Conservation (phyloP, 2,797 vertebrate genomes). For the Hylomyscus alleni region DNA sequence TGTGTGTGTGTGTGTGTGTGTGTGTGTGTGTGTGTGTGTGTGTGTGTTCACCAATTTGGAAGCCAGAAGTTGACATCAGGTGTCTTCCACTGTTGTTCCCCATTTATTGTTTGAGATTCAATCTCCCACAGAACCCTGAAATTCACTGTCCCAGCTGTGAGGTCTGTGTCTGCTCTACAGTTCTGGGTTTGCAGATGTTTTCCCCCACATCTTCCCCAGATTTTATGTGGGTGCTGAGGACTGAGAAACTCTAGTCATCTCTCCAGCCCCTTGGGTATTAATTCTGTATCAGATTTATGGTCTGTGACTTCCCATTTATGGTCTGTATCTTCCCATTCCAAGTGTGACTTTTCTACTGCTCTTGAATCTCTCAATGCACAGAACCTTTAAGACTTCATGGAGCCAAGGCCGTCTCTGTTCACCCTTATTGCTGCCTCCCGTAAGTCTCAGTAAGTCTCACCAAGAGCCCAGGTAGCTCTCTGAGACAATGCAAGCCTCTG, state of each 20-base stretch:
- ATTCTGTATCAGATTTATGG: fast-evolving
- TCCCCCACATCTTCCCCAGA: not conserved
- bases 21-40: not conserved
- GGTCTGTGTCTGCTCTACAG: not conserved
- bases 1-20: not conserved
- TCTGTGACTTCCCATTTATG: fast-evolving
- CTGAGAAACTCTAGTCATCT: no score
- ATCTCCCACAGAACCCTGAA: not conserved
- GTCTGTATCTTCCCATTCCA: fast-evolving
- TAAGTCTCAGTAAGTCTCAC: no score
- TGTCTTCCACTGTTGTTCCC: not conserved
- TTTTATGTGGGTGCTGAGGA: not conserved
- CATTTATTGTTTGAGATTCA: not conserved
- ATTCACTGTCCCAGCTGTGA: not conserved
- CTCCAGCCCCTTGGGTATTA: not conserved
- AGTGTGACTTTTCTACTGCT: fast-evolving
- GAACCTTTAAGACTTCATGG: not conserved
- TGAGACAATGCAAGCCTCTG: not conserved
- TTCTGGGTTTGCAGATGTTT: not conserved
- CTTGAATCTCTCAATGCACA: not conserved
- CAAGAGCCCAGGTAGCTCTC: not conserved
- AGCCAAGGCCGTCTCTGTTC: fast-evolving
- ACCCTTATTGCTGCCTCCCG: not conserved
- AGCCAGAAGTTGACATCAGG: not conserved
- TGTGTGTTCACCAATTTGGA: not conserved